Percentiles rank a stretch among this genome's conserved stretches.
phyloP scores from a whole-genome alignment of 2,797 vertebrate genomes.

The Alfaro cultratus region DNA sequence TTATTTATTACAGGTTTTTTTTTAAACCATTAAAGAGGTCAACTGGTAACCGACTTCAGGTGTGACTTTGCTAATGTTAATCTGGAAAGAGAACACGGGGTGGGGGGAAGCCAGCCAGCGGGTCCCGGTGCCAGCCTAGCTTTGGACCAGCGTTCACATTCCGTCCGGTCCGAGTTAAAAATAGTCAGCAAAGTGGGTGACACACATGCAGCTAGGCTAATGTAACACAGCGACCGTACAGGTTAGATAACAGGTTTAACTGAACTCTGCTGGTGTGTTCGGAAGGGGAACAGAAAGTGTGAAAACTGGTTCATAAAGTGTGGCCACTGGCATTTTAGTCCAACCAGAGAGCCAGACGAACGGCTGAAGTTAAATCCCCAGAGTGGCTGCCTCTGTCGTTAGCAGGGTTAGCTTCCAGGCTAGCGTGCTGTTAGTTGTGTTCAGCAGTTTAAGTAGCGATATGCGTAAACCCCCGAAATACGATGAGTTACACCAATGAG shows the following conservation, averaged over 20 bases:
- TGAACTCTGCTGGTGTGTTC: background rate
- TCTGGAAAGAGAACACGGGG: conserved; percentile 21
- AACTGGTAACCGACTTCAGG: conserved; percentile 17
- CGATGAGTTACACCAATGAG: background rate
- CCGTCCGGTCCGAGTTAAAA: conserved; percentile 75
- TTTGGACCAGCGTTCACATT: conserved; percentile 65
- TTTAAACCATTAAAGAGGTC: conserved; percentile 5
- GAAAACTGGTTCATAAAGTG: background rate
- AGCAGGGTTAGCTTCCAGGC: conserved; percentile 69
- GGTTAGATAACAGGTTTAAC: conserved; percentile 47
- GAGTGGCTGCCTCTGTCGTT: conserved; percentile 40
- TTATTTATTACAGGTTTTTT: background rate
- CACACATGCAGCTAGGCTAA: conserved; percentile 73
- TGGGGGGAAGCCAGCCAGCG: conserved; percentile 30
- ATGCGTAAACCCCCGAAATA: background rate
- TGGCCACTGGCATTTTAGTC: background rate
- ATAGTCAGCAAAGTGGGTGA: conserved; percentile 79
- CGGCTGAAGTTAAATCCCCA: conserved; percentile 18
- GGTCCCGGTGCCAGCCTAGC: conserved; percentile 35
- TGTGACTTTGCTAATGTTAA: conserved; percentile 46
- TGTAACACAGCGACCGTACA: conserved; percentile 64
- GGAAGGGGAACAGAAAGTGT: background rate
- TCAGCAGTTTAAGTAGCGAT: conserved; percentile 26
- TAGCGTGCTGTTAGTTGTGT: conserved; percentile 39
- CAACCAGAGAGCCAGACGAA: background rate